A percentile compares a stretch with the other conserved stretches of the same genome.
These are phyloP conservation scores for Aix galericulata DNA, from an alignment of 2,113 vertebrate species.

Conservation along the genomic window DNA sequence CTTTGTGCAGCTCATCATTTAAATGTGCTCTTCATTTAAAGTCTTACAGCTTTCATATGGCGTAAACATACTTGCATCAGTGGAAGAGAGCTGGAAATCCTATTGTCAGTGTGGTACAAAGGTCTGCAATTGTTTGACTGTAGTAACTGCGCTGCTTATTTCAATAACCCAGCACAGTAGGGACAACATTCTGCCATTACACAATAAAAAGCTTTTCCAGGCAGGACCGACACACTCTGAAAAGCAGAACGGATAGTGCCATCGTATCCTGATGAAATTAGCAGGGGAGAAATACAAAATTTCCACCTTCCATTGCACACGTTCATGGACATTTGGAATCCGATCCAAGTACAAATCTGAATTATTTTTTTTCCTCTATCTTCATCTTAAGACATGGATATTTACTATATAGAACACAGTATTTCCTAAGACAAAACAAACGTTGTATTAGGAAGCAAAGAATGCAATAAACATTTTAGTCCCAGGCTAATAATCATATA, in stretches of 20 bases:
- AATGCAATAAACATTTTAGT: constrained; percentile 67
- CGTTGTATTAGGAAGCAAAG: constrained; percentile 66
- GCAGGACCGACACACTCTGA: constrained; percentile 55
- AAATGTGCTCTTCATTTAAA: constrained; percentile 31
- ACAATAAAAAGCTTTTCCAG: constrained; percentile 62
- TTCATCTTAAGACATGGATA: background rate
- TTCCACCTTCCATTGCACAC: constrained; percentile 50
- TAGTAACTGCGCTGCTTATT: constrained; percentile 57
- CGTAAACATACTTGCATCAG: background rate
- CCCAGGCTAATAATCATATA: constrained; percentile 56
- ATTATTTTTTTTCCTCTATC: background rate
- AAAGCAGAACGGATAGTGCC: constrained; percentile 55
- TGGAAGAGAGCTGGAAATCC: constrained; percentile 18
- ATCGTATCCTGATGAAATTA: constrained; percentile 68
- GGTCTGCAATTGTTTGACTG: constrained; percentile 9
- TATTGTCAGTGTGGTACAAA: constrained; percentile 53
- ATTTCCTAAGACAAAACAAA: constrained; percentile 60
- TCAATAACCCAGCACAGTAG: constrained; percentile 64
- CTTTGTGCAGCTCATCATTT: background rate
- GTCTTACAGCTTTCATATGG: constrained; percentile 16
- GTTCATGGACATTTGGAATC: constrained; percentile 48
- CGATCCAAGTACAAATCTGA: background rate
- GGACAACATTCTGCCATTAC: constrained; percentile 55
- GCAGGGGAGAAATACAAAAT: constrained; percentile 61
- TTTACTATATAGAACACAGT: constrained; percentile 17